A percentile compares a stretch with the other conserved stretches of the same genome.
These are phyloP conservation scores for Pollachius pollachius DNA, from an alignment of 2,113 vertebrate genomes.

Conservation along the genomic window DNA sequence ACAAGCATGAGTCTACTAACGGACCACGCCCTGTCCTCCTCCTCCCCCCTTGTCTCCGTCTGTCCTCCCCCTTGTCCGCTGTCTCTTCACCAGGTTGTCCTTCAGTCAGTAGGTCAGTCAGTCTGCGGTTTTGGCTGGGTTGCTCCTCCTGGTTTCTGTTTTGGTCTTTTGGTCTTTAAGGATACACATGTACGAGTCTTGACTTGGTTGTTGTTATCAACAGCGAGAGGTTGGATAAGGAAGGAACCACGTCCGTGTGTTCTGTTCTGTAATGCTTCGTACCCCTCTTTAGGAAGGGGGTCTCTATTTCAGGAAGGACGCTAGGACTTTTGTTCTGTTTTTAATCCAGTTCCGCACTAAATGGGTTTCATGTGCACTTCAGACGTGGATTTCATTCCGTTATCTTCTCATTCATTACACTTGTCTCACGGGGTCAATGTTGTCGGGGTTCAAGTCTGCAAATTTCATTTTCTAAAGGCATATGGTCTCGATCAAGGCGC, in stretches of 20 bases:
- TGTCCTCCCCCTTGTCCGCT: constrained; percentile 47
- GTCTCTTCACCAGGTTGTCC: constrained; percentile 48
- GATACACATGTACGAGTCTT: no score
- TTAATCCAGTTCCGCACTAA: constrained; percentile 36
- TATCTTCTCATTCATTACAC: constrained; percentile 62
- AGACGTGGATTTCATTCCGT: constrained; percentile 92
- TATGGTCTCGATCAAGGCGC: no score
- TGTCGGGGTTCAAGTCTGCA: no score
- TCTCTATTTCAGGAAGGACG: constrained; percentile 38
- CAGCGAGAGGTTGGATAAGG: no score
- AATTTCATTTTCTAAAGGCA: no score
- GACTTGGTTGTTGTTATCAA: no score
- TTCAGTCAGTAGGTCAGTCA: constrained; percentile 61
- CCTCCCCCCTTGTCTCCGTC: constrained; percentile 31
- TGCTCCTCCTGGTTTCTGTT: constrained; percentile 12
- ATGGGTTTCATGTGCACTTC: constrained; percentile 36
- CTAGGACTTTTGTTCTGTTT: constrained; percentile 38
- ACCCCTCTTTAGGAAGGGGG: not conserved
- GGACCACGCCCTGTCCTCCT: not conserved
- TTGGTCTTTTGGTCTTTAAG: no score
- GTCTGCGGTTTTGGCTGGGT: constrained; percentile 60
- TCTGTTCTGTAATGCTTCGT: not conserved
- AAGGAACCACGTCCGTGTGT: not conserved
- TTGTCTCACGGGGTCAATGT: constrained; percentile 37
- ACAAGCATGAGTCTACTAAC: constrained; percentile 87